Evolutionary conservation across 2,113 vertebrate species (phyloP), one percentile per base, ranked within the genome.

Genomic region (Alligator sinensis): DNA sequence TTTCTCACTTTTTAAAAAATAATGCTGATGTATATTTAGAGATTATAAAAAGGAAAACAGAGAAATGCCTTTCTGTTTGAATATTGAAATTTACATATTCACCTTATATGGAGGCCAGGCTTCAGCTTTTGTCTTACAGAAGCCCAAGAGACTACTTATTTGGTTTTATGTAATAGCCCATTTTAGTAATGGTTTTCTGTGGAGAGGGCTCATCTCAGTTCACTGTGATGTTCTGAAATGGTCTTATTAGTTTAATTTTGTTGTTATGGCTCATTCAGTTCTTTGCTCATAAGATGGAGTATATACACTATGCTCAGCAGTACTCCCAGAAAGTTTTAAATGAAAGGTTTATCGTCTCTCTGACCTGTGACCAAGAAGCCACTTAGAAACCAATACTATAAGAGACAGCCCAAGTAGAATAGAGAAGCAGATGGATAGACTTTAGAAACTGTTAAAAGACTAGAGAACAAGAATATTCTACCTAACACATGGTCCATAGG

Each of bases 131-230:
- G 47, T 88, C 58, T 94, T 70, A 61, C 14, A 84, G 76, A 79
- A 27, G 57, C 64, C 87, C 22, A 74, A 79, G 22, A 87, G 89
- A 88, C 30, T 27, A 25, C 21, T 58, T 18, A n/a, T n/a, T 58
- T 75, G 12, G 11, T 27, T 92, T 80, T 89, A 62, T 82, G 34
- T 81, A 94, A 91, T 18, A 75, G n/a, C 9, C 16, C 34, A 72
- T 34, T 93, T 95, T 64, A 34, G 76, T n/a, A 93, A 90, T 4
- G 76, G 24, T 88, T 59, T 92, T 94, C 81, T 76, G 81, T 64
- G 88, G 89, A 4, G 3, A 66, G 15, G n/a, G 62, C 82, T 88
- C 78, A 64, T n/a, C 19, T 89, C 82, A 4, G 0, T 2, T 90
- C 59, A 66, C 30, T 74, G 0, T 21, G 76, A 83, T 17, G 66